phyloP scores from a whole-genome alignment of 2,113 vertebrate genomes.

The Balaeniceps rex region DNA sequence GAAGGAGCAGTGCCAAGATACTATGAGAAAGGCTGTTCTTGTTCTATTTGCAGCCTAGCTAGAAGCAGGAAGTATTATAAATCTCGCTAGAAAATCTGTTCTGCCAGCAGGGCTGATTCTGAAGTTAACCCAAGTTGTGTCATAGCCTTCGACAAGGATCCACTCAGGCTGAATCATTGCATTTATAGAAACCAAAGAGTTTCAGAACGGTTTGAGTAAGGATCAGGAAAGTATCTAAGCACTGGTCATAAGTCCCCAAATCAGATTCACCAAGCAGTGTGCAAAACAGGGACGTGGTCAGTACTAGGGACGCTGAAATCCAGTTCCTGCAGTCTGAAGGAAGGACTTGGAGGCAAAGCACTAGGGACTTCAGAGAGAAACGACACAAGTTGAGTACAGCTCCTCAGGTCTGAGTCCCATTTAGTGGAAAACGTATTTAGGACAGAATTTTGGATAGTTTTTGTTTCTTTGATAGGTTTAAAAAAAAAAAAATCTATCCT shows the following conservation, averaged over 20 bases:
- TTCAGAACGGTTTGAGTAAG: neutral
- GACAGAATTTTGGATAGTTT: neutral
- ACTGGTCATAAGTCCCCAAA: neutral
- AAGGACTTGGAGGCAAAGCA: neutral
- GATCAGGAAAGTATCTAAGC: neutral
- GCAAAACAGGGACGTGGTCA: neutral
- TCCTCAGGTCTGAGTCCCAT: neutral
- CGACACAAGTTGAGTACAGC: neutral
- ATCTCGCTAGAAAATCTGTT: constrained; percentile 40
- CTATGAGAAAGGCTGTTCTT: constrained; percentile 54
- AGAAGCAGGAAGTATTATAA: constrained; percentile 56
- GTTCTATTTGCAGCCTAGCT: constrained; percentile 33
- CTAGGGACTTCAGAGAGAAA: neutral
- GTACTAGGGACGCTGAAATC: neutral
- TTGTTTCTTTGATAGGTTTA: neutral
- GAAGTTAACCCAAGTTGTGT: constrained; percentile 45
- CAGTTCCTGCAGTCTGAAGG: neutral
- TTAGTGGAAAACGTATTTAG: neutral
- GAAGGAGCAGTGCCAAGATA: constrained; percentile 37
- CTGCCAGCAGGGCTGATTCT: constrained; percentile 29
- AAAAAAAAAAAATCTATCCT: neutral
- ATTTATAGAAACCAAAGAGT: constrained; percentile 1
- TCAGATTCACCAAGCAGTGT: neutral
- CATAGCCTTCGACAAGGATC: neutral
- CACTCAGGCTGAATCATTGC: neutral